Base-by-base conservation (phyloP, 2,797 vertebrate genomes). In the Acridotheres tristis region DNA sequence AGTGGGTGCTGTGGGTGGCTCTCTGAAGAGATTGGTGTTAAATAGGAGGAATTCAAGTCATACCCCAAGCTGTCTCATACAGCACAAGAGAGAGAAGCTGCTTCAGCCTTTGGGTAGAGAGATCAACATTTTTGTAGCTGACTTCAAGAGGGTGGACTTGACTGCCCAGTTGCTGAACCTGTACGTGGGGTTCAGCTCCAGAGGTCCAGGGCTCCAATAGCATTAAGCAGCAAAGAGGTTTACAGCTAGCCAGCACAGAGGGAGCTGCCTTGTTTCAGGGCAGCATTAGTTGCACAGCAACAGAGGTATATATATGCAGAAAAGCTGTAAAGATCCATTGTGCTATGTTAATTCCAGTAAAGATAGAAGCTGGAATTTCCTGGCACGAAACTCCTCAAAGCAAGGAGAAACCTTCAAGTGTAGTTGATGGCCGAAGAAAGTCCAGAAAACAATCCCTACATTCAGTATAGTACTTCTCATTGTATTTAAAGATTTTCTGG, bases 351-450 rank as follows among this genome's bases (percentile, higher is more conserved):
- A 94, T 95, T 95, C 96, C 51, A 45, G 85, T 87, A 58, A 94
- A 96, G 90, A 93, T 45, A 85, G 80, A 95, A 89, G 27, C 72
- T 89, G 91, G 95, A 93, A 96, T 97, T 97, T 91, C 87, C 90
- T 96, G 96, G 93, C 95, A 95, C 58, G 0, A 59, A 85, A 87
- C 68, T 55, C 59, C 87, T 69, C 26, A 59, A 67, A 94, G 63
- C 40, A 71, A 91, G 74, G 55, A 79, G 93, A 96, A 96, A 92
- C 81, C 92, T 91, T 94, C 81, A 58, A 65, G 55, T 27, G 1
- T 2, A 81, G 34, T 11, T 30, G 5, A 77, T 55, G 59, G 78
- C 45, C 62, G 79, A 79, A 67, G 30, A 93, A 91, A 89, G 59
- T 66, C 68, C 57, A 90, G 71, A 61, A 90, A 93, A 93, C 74